phyloP scores from a whole-genome alignment of 2,888 invertebrate genomes.

The Onthophagus sagittarius region DNA sequence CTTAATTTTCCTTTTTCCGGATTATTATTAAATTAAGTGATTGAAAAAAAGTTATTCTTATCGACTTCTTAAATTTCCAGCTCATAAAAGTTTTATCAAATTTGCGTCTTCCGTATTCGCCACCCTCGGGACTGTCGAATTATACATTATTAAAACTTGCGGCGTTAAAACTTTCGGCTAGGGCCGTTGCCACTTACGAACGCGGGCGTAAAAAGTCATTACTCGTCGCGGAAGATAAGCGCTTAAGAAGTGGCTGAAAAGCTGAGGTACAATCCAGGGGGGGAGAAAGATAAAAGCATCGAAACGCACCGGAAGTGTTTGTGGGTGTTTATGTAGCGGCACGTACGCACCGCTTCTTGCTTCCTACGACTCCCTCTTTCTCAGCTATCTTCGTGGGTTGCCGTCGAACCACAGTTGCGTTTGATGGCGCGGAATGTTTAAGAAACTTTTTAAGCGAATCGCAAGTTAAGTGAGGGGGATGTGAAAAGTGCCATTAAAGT shows the following conservation, averaged over 20 bases:
- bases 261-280: background rate
- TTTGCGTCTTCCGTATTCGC: background rate
- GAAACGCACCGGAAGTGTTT: background rate
- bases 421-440: background rate
- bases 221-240: background rate
- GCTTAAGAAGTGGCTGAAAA: background rate
- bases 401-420: background rate
- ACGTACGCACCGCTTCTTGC: constrained; percentile 19
- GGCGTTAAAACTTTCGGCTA: constrained; percentile 11
- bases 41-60: background rate
- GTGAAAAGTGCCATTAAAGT: background rate
- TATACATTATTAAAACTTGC: constrained; percentile 12
- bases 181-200: background rate
- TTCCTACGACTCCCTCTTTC: background rate
- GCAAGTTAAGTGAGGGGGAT: background rate
- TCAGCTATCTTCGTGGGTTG: no score
- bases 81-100: constrained; percentile 8
- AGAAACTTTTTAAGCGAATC: background rate
- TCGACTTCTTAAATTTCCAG: constrained; percentile 7
- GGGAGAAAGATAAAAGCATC: background rate
- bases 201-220: constrained; percentile 6
- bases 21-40: background rate
- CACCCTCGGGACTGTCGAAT: background rate
- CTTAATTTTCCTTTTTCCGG: background rate
- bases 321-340: constrained; percentile 21